phyloP scores from a whole-genome alignment of 2,888 invertebrate species.

The Merodon equestris region DNA sequence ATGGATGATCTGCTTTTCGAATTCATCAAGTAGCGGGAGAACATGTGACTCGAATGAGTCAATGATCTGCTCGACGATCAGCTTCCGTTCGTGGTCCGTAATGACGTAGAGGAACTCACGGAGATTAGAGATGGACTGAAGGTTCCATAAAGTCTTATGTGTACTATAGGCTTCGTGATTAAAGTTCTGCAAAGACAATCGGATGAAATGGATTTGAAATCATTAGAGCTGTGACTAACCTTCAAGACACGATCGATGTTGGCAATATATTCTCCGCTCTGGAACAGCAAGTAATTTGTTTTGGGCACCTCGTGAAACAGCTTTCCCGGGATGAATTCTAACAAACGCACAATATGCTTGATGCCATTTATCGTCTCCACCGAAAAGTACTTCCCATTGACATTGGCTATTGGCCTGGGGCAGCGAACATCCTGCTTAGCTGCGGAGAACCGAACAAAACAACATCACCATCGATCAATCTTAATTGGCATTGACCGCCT shows the following conservation, averaged over 20 bases:
- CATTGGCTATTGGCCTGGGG: constrained; percentile 85
- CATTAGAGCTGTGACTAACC: constrained; percentile 81
- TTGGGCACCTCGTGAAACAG: constrained; percentile 83
- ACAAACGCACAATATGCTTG: constrained; percentile 86
- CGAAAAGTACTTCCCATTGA: constrained; percentile 83
- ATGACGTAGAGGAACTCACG: constrained; percentile 86
- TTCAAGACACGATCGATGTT: constrained; percentile 84
- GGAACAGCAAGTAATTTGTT: constrained; percentile 83
- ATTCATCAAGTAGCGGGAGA: constrained; percentile 80
- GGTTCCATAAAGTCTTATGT: constrained; percentile 87
- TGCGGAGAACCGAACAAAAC: constrained; percentile 71
- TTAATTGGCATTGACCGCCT: constrained; percentile 73
- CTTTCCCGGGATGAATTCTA: constrained; percentile 88
- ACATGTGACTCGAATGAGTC: constrained; percentile 84
- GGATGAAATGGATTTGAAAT: background rate
- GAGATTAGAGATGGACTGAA: constrained; percentile 84
- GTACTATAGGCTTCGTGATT: constrained; percentile 84
- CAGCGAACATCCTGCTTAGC: constrained; percentile 83
- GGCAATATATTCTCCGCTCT: constrained; percentile 87
- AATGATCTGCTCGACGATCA: constrained; percentile 83
- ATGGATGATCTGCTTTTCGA: constrained; percentile 88
- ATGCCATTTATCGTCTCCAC: constrained; percentile 79
- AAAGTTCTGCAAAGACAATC: constrained; percentile 82
- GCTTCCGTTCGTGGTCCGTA: constrained; percentile 81
- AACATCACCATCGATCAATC: constrained; percentile 13